Evolutionary conservation across 2,113 vertebrate species (phyloP), one percentile per base, ranked within the genome.

Genomic region (Corvus cornix): DNA sequence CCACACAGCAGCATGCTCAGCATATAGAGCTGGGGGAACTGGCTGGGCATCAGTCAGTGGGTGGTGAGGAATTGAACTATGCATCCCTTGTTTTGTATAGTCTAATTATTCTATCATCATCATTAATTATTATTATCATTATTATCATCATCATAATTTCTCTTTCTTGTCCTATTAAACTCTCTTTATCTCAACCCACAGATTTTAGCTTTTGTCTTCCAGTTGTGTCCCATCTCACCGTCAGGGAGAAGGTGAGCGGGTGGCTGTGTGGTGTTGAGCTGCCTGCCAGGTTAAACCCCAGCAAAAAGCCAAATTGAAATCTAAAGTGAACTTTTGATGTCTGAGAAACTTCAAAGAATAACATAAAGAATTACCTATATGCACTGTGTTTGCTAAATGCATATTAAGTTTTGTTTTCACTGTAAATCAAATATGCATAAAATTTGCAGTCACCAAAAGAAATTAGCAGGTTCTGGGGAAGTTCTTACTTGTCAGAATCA

Each of bases 191-290:
- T 56, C 31, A 68, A 16, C 33, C 12, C 31, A 68, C 23, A 43
- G 23, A 68, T 81, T 75, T 37, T 30, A 18, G 13, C 6, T 18
- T 51, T 39, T 56, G 39, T 69, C 49, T 39, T 64, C 12, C 37
- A n/a, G 2, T 33, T 63, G 31, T 75, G 23, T 56, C 23, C 37
- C 37, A 19, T 23, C 16, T 41, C 43, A 26, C 33, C 56, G 35
- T 8, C 0, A 1, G 31, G 35, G 23, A 24, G 4, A 37, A 15
- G 21, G 62, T 10, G 13, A 28, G 31, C 0, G 0, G 28, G 26
- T 27, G 12, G 48, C 33, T 59, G n/a, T 19, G 39, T 21, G 31
- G 26, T 37, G 48, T 9, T 62, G 17, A 55, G 41, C 43, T 70
- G 56, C 63, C 63, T 30, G 33, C 49, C 43, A 37, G 11, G 27